Percentiles rank a stretch among this genome's conserved stretches.
phyloP scores from a whole-genome alignment of 2,113 vertebrate species.

The Epinephelus moara region DNA sequence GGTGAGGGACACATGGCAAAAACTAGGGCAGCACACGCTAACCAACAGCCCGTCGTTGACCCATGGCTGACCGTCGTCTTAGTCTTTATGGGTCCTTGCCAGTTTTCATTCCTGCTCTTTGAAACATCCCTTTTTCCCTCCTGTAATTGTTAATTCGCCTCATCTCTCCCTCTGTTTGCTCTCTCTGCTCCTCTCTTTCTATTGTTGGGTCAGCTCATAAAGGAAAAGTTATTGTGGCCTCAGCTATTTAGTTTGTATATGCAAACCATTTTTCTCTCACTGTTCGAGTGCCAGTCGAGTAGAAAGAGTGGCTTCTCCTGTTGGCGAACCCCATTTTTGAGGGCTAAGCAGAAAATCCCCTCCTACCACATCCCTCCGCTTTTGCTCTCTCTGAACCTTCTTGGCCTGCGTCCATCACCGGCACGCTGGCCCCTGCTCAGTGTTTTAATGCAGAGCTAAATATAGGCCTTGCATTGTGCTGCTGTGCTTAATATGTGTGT shows the following conservation, averaged over 20 bases:
- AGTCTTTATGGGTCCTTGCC: neutral
- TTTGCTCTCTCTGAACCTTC: conserved; percentile 55
- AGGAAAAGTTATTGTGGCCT: conserved; percentile 29
- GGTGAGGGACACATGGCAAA: too few species aligned
- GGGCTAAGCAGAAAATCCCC: conserved; percentile 64
- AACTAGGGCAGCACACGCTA: too few species aligned
- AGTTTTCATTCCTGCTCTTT: conserved; percentile 12
- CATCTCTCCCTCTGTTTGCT: neutral
- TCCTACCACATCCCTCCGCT: conserved; percentile 57
- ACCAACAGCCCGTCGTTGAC: too few species aligned
- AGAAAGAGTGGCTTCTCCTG: conserved; percentile 16
- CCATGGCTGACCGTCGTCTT: too few species aligned
- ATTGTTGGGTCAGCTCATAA: conserved; percentile 16
- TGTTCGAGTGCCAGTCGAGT: conserved; percentile 12
- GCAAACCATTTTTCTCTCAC: conserved; percentile 18
- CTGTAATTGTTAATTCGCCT: conserved; percentile 18
- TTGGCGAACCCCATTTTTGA: conserved; percentile 34
- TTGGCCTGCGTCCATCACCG: conserved; percentile 65
- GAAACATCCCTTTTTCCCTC: neutral
- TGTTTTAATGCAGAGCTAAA: conserved; percentile 77
- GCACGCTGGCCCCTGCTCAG: conserved; percentile 52
- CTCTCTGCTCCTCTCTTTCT: neutral
- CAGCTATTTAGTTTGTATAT: conserved; percentile 36
- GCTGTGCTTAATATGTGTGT: conserved; percentile 70
- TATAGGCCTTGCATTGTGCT: conserved; percentile 74